Percentiles rank a stretch among this genome's conserved stretches.
Evolutionary conservation across 2,888 invertebrate species (phyloP).

Genomic region (Anorthoa munda): DNA sequence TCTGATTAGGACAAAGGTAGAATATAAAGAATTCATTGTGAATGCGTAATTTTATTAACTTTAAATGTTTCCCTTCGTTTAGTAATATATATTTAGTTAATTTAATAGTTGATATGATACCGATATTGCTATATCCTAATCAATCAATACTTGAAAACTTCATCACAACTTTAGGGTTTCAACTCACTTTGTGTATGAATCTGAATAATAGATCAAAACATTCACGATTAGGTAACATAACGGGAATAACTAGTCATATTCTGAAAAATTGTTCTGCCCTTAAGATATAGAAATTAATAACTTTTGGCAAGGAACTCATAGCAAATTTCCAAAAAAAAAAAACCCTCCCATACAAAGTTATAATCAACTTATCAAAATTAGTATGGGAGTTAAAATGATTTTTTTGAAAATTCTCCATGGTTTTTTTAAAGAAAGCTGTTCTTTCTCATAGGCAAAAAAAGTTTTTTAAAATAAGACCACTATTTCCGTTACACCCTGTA

Average conservation of each 20-base stretch:
- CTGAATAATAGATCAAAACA: constrained; percentile 28
- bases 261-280: too few species aligned
- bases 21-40: constrained; percentile 36
- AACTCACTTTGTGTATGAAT: constrained; percentile 16
- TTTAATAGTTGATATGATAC: neutral
- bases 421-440: too few species aligned
- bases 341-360: too few species aligned
- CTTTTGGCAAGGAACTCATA: too few species aligned
- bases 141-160: constrained; percentile 26
- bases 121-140: constrained; percentile 32
- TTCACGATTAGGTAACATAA: constrained; percentile 2
- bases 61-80: constrained; percentile 17
- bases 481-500: neutral
- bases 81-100: neutral
- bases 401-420: too few species aligned
- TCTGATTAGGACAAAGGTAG: constrained; percentile 36
- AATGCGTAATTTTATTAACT: constrained; percentile 33
- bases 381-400: too few species aligned
- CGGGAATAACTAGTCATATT: too few species aligned
- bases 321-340: too few species aligned
- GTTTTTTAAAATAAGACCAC: too few species aligned
- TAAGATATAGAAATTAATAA: too few species aligned
- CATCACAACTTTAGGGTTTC: constrained; percentile 20
- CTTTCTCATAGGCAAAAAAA: too few species aligned
- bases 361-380: too few species aligned